phyloP scores from a whole-genome alignment of 2,888 invertebrate species.

The Caenorhabditis imperialis region DNA sequence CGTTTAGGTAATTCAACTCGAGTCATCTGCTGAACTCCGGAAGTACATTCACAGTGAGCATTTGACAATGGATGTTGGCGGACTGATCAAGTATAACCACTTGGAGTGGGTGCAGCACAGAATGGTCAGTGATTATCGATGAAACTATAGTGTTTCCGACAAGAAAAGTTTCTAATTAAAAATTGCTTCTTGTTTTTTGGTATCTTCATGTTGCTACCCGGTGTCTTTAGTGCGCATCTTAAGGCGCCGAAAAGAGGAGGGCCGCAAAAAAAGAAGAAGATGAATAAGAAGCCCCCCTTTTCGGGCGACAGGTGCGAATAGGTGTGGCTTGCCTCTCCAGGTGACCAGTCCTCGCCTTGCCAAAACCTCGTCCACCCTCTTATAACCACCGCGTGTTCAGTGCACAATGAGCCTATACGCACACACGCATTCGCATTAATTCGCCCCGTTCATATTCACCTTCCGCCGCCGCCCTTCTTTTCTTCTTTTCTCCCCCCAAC shows the following conservation, averaged over 20 bases:
- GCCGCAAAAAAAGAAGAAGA: slow-evolving; percentile 29
- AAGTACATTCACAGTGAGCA: slow-evolving; percentile 86
- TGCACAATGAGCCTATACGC: slow-evolving; percentile 53
- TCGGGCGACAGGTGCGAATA: slow-evolving; percentile 36
- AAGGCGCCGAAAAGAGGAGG: slow-evolving; percentile 22
- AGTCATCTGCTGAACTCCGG: slow-evolving; percentile 88
- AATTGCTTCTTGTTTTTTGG: slow-evolving; percentile 4
- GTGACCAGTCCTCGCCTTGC: slow-evolving; percentile 48
- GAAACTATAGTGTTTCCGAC: no score
- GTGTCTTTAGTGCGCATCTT: background rate
- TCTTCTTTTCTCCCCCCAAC: slow-evolving; percentile 3
- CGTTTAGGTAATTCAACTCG: slow-evolving; percentile 85
- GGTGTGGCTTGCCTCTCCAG: slow-evolving; percentile 43
- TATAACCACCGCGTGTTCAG: slow-evolving; percentile 47
- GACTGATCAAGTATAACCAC: slow-evolving; percentile 90
- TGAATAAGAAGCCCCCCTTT: slow-evolving; percentile 22
- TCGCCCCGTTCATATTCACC: slow-evolving; percentile 33
- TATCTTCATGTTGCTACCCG: slow-evolving; percentile 2
- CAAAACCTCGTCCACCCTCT: slow-evolving; percentile 24
- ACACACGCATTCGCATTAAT: slow-evolving; percentile 52
- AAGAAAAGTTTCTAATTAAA: no score
- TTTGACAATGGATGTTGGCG: slow-evolving; percentile 90
- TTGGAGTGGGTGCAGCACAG: slow-evolving; percentile 97
- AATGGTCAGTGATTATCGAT: slow-evolving; percentile 84
- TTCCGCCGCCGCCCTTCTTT: slow-evolving; percentile 15